These are phyloP conservation scores for Monarcha castaneiventris DNA, from an alignment of 2,113 vertebrate genomes.

Conservation along the genomic window DNA sequence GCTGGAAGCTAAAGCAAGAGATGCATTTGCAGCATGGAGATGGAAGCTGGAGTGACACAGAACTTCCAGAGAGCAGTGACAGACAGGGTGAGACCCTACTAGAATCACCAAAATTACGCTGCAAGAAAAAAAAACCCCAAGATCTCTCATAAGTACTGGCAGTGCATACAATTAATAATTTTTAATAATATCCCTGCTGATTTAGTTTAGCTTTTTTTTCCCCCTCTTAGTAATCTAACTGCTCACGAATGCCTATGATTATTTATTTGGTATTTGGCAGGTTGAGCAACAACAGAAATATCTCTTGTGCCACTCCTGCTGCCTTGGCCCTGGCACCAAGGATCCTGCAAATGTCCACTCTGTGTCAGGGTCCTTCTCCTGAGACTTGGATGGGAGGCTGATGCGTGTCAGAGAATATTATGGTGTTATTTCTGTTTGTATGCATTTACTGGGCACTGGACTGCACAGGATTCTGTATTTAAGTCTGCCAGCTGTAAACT, in stretches of 20 bases:
- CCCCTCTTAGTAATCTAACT: neutral
- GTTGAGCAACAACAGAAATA: neutral
- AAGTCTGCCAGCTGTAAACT: neutral
- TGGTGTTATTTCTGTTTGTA: neutral
- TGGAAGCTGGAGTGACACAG: neutral
- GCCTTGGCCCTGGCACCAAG: neutral
- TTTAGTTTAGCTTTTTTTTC: neutral
- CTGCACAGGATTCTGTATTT: neutral
- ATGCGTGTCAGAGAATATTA: neutral
- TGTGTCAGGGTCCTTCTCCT: neutral
- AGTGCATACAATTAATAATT: neutral
- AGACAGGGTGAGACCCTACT: neutral
- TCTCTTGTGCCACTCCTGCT: neutral
- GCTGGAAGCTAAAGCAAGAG: neutral
- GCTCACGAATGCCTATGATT: neutral
- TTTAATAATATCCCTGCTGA: neutral
- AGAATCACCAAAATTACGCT: neutral
- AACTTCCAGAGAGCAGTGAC: constrained; percentile 2
- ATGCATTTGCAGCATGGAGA: neutral
- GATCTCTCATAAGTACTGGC: neutral
- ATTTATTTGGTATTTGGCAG: neutral
- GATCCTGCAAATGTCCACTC: neutral
- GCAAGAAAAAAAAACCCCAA: neutral
- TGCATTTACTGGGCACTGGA: neutral
- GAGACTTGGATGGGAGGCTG: neutral